Evolutionary conservation across 2,113 vertebrate species (phyloP).

Genomic region (Onychostruthus taczanowskii): DNA sequence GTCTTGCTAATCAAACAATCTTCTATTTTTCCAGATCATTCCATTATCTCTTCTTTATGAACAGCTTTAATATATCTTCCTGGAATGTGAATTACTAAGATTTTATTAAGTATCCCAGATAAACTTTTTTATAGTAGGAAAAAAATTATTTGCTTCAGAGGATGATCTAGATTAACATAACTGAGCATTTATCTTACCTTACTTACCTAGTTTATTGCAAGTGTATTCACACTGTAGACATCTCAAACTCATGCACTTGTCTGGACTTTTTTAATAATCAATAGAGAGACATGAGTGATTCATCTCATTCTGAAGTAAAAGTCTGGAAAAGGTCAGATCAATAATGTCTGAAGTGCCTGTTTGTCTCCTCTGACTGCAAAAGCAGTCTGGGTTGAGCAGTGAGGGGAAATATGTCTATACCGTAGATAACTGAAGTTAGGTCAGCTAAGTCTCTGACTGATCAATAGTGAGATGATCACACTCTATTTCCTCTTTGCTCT

Average conservation of each 20-base stretch:
- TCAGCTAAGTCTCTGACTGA: neutral
- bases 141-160: neutral
- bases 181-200: neutral
- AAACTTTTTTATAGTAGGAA: neutral
- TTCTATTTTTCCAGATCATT: neutral
- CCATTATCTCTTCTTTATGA: neutral
- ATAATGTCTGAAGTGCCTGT: slow-evolving; percentile 12
- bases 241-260: neutral
- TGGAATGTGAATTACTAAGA: neutral
- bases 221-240: neutral
- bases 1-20: neutral
- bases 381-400: neutral
- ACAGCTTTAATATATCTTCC: neutral
- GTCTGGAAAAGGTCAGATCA: slow-evolving; percentile 32
- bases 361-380: slow-evolving; percentile 6
- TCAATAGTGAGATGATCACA: neutral
- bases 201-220: neutral
- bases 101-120: neutral
- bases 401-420: neutral
- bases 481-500: neutral
- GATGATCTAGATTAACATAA: neutral
- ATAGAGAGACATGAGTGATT: neutral
- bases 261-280: neutral
- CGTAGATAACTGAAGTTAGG: neutral
- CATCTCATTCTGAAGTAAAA: neutral